Evolutionary conservation across 2,113 vertebrate species (phyloP), one percentile per base, ranked within the genome.

Genomic region (Bubo blakistoni): DNA sequence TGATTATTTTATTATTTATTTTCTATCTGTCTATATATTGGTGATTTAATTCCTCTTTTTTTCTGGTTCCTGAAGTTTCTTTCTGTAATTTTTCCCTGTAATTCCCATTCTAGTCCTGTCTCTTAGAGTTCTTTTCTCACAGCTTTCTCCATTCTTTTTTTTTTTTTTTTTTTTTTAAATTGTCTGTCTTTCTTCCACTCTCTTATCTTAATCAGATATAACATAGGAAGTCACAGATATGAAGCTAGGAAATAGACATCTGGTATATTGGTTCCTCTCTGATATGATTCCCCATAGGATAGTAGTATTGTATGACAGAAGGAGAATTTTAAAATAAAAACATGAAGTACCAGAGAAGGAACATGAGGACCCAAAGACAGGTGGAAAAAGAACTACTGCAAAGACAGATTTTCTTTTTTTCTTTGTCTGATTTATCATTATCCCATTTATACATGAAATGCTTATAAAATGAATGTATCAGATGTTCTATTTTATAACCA

Each of bases 71-170:
- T 71, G 27, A 54, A n/a, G 29, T 36, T 67, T 67, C 9, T 88
- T 73, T 89, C n/a, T 51, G 4, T 40, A 46, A 11, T 57, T 54
- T 51, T 59, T 10, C 10, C 13, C 13, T 11, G 2, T 32, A 40
- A 10, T 36, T 73, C 8, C 7, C 7, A 42, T 62, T 44, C 44
- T 44, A 81, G 2, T 3, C 4, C 32, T 46, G 44, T 46, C 44
- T 44, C 44, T 44, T 44, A 44, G 69, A 26, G 4, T n/a, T 78
- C 2, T 81, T 84, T 58, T 62, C 10, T 62, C 15, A 71, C 11
- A 46, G 2, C 2, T 34, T n/a, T 76, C 17, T 46, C 6, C 0
- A 15, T 6, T 61, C 61, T 57, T 76, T 21, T 54, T 3, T 1
- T 55, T 44, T n/a, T 38, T 2, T 5, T 57, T 38, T n/a, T 34